phyloP scores from a whole-genome alignment of 2,888 invertebrate genomes.

The Urechis unicinctus region DNA sequence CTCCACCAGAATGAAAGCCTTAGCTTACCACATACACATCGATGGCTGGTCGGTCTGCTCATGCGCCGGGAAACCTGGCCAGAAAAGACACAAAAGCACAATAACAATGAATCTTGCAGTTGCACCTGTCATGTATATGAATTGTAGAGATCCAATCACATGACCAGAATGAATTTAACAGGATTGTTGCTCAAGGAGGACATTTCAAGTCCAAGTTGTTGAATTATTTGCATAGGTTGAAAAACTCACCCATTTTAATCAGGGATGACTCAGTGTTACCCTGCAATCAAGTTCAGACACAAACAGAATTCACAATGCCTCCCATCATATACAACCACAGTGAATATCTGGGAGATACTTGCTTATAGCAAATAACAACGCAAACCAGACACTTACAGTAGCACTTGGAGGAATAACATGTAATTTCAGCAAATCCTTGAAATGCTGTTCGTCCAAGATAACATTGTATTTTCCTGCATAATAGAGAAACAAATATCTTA shows the following conservation, averaged over 20 bases:
- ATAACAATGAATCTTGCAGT: neutral
- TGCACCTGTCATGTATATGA: no score
- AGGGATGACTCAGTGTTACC: slow-evolving; percentile 42
- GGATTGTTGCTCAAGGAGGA: no score
- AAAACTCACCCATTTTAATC: slow-evolving; percentile 69
- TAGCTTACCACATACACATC: slow-evolving; percentile 83
- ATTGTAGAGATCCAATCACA: no score
- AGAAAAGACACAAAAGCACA: neutral
- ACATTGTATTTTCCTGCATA: slow-evolving; percentile 71
- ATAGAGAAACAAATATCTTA: no score
- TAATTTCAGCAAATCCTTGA: slow-evolving; percentile 52
- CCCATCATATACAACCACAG: no score
- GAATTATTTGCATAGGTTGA: no score
- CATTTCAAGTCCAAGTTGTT: no score
- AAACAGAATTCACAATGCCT: neutral
- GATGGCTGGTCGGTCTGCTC: slow-evolving; percentile 58
- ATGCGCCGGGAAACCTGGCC: slow-evolving; percentile 71
- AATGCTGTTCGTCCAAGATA: slow-evolving; percentile 77
- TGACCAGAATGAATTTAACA: no score
- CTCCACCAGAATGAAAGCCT: no score
- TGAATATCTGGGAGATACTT: no score
- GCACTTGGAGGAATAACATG: slow-evolving; percentile 54
- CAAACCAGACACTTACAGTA: slow-evolving; percentile 31
- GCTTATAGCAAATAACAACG: no score
- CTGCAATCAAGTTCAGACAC: slow-evolving; percentile 21